Evolutionary conservation across 1,140 invertebrate genomes (phyloP).

Genomic region (Conopomorpha cramerella): DNA sequence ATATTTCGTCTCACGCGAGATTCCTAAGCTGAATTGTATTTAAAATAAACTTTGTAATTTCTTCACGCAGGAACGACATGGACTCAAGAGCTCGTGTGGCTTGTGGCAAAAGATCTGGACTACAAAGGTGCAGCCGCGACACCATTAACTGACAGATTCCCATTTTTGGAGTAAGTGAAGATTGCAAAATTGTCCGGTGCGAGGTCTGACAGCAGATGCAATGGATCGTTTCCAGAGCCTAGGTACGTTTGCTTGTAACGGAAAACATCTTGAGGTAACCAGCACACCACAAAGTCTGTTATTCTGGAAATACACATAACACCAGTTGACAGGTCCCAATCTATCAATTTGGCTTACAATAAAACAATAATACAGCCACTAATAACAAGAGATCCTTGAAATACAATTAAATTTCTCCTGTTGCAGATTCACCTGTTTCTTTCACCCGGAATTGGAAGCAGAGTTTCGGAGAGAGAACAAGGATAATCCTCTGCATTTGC

Average conservation of each 20-base stretch:
- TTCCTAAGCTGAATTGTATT: background rate
- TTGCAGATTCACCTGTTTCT: slow-evolving; percentile 37
- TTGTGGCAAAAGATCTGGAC: slow-evolving; percentile 60
- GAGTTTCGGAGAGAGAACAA: slow-evolving; percentile 52
- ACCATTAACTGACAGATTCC: slow-evolving; percentile 13
- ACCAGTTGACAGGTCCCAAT: too few relatives aligned
- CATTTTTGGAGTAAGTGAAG: slow-evolving; percentile 15
- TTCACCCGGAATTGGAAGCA: slow-evolving; percentile 29
- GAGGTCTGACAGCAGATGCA: too few relatives aligned
- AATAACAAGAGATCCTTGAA: too few relatives aligned
- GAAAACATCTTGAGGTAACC: too few relatives aligned
- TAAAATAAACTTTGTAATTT: slow-evolving; percentile 4
- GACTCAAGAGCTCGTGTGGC: slow-evolving; percentile 67
- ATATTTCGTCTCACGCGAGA: background rate
- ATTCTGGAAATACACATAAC: too few relatives aligned
- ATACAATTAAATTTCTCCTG: too few relatives aligned
- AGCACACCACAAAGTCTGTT: too few relatives aligned
- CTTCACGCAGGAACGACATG: slow-evolving; percentile 62
- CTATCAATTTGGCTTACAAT: too few relatives aligned
- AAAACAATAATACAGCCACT: too few relatives aligned
- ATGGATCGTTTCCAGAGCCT: too few relatives aligned
- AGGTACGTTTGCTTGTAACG: too few relatives aligned
- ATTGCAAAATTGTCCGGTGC: slow-evolving; percentile 1
- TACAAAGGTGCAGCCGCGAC: slow-evolving; percentile 44
- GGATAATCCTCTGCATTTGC: slow-evolving; percentile 46